These are phyloP conservation scores for Drosophila chauvacae DNA, from an alignment of 1,140 invertebrate genomes.

Conservation along the genomic window DNA sequence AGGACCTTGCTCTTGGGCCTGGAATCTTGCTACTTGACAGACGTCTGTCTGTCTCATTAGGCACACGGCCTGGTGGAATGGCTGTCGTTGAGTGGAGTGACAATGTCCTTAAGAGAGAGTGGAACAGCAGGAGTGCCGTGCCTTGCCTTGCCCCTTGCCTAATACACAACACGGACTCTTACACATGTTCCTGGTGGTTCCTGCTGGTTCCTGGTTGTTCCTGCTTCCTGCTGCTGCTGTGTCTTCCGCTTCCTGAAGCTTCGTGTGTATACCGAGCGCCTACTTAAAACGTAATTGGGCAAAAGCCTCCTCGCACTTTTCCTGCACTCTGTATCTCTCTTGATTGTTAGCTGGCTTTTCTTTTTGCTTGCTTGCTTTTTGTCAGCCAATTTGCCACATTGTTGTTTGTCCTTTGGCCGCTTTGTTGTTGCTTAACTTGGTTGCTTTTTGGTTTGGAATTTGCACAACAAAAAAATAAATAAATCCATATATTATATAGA, in stretches of 20 bases:
- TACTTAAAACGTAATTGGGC: conserved; percentile 61
- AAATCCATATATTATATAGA: neutral
- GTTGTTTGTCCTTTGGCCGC: conserved; percentile 7
- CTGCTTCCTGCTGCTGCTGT: neutral
- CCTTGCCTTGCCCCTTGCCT: neutral
- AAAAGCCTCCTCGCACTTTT: conserved; percentile 41
- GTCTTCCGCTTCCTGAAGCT: conserved; percentile 27
- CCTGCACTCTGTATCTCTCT: conserved; percentile 14
- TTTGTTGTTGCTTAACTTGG: conserved; percentile 14
- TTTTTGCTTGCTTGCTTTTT: neutral
- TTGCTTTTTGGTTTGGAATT: conserved; percentile 21
- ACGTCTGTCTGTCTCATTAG: conserved; percentile 40
- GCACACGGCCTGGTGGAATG: conserved; percentile 21
- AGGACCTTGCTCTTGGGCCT: conserved; percentile 44
- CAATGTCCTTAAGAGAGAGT: neutral
- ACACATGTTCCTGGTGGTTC: conserved; percentile 57
- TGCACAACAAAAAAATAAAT: conserved; percentile 8
- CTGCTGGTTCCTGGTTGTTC: too few relatives aligned
- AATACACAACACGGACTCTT: conserved; percentile 35
- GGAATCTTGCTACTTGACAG: conserved; percentile 13
- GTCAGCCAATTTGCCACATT: conserved; percentile 36
- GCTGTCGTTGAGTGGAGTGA: conserved; percentile 19
- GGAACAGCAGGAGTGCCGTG: neutral
- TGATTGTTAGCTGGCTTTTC: conserved; percentile 12
- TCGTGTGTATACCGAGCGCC: conserved; percentile 71